Conservation (phyloP, 2,888 invertebrate genomes). For the Sphaerophoria rueppellii region DNA sequence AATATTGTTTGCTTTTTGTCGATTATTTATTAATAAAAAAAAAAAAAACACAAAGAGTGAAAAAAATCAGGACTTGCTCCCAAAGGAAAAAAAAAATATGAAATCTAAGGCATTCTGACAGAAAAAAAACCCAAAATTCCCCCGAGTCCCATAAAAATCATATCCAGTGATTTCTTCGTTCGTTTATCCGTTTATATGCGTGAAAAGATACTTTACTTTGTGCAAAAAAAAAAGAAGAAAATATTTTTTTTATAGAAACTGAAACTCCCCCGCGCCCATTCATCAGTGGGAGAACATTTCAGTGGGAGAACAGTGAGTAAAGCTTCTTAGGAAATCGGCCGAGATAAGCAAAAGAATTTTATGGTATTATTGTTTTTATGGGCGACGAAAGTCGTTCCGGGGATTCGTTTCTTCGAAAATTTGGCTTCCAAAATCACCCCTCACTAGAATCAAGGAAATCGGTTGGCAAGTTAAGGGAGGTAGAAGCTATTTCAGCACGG, state of each 20-base stretch:
- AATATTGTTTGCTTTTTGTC: slow-evolving; percentile 68
- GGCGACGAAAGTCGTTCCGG: slow-evolving; percentile 71
- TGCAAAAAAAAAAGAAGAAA: slow-evolving; percentile 23
- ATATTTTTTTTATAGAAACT: slow-evolving; percentile 7
- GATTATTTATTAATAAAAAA: slow-evolving; percentile 72
- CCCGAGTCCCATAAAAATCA: slow-evolving; percentile 73
- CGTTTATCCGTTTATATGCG: slow-evolving; percentile 73
- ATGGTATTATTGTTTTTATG: slow-evolving; percentile 76
- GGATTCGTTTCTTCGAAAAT: slow-evolving; percentile 9
- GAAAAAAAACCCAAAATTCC: slow-evolving; percentile 58
- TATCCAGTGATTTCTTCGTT: slow-evolving; percentile 72
- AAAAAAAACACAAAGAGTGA: slow-evolving; percentile 29
- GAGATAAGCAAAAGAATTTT: slow-evolving; percentile 76
- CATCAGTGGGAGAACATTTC: slow-evolving; percentile 4
- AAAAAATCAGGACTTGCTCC: neutral
- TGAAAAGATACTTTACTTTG: slow-evolving; percentile 59
- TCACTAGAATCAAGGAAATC: slow-evolving; percentile 16
- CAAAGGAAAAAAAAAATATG: slow-evolving; percentile 29
- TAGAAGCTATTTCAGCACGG: neutral
- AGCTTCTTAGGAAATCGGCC: slow-evolving; percentile 70
- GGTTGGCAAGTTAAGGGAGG: neutral
- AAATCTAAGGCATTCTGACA: slow-evolving; percentile 25
- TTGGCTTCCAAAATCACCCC: slow-evolving; percentile 53
- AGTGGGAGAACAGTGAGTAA: slow-evolving; percentile 9
- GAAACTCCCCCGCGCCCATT: slow-evolving; percentile 27